Evolutionary conservation across 2,888 invertebrate genomes (phyloP).

Genomic region (Cataglyphis albicans): DNA sequence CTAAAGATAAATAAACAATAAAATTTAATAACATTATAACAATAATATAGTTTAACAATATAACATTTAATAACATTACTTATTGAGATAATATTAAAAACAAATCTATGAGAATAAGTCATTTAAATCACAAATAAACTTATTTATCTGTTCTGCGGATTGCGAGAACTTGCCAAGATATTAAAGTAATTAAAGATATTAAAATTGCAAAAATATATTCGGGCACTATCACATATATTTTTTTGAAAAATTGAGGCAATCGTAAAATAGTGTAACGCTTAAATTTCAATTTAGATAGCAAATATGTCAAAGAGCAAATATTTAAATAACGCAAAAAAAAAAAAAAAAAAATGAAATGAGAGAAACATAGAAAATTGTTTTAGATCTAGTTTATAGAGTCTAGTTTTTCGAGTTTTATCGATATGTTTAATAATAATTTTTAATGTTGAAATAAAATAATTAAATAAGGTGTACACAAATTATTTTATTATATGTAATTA

Average conservation of each 20-base stretch:
- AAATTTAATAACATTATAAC: background rate
- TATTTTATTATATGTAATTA: too few relatives aligned
- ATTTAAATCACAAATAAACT: background rate
- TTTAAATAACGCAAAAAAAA: background rate
- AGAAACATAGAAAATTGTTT: background rate
- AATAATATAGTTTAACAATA: background rate
- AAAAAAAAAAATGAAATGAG: background rate
- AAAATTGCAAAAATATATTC: background rate
- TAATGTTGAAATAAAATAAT: background rate
- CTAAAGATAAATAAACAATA: background rate
- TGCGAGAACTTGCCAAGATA: background rate
- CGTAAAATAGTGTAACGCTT: background rate
- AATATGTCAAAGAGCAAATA: background rate
- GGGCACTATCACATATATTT: background rate
- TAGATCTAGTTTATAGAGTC: background rate
- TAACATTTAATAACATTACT: background rate
- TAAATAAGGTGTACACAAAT: too few relatives aligned
- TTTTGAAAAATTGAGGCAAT: conserved; percentile 11
- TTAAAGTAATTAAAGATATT: background rate
- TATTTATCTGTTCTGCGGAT: background rate
- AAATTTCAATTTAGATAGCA: background rate
- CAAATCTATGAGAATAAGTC: background rate
- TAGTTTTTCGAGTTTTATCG: background rate
- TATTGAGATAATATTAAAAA: background rate
- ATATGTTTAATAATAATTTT: background rate